phyloP scores from a whole-genome alignment of 1,140 invertebrate genomes.

The Eueides isabella region DNA sequence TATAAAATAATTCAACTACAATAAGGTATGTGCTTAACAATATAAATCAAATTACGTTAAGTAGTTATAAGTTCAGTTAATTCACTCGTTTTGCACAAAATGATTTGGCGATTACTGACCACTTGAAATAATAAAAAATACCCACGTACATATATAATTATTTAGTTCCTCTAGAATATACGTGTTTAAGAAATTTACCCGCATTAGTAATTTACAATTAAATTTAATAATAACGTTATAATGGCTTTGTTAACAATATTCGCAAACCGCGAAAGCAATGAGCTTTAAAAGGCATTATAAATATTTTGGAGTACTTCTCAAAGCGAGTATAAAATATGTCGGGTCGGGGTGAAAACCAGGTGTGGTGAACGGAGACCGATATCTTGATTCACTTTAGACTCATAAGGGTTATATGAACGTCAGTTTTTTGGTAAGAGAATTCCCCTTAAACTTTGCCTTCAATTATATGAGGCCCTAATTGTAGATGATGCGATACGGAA shows the following conservation, averaged over 20 bases:
- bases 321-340: conserved; percentile 51
- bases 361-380: conserved; percentile 63
- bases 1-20: background rate
- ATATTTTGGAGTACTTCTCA: conserved; percentile 64
- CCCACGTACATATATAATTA: background rate
- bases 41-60: background rate
- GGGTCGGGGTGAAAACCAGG: conserved; percentile 72
- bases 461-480: conserved; percentile 80
- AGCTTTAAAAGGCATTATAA: conserved; percentile 67
- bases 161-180: conserved; percentile 13
- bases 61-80: background rate
- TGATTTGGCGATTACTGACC: conserved; percentile 28
- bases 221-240: conserved; percentile 42
- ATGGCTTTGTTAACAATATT: conserved; percentile 50
- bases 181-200: conserved; percentile 24
- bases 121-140: conserved; percentile 26
- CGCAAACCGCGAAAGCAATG: conserved; percentile 63
- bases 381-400: conserved; percentile 75
- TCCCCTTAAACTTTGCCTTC: conserved; percentile 72
- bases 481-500: conserved; percentile 75
- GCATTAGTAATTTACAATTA: conserved; percentile 40
- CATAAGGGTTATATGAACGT: conserved; percentile 72
- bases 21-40: background rate
- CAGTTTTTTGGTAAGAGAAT: conserved; percentile 57
- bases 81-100: background rate